Base-by-base conservation (phyloP, 2,113 vertebrate genomes). In the Neogobius melanostomus region DNA sequence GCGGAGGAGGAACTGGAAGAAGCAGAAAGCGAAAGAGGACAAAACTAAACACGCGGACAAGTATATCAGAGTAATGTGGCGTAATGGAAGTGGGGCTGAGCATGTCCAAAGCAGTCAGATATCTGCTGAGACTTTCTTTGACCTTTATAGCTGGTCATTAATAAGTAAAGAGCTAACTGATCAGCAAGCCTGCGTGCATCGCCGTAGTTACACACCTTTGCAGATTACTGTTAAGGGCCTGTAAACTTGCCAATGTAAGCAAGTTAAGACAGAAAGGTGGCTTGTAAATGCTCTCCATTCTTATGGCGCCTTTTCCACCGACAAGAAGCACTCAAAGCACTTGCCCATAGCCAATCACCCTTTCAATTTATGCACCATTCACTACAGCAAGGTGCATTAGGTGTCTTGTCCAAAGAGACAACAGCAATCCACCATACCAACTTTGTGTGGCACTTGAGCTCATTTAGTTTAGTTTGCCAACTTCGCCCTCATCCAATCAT, bases 1-100 rank as follows among this genome's bases (percentile, higher is more conserved):
- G 93, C 10, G 96, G 95, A 0, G 96, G 96, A 52, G 94, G 95
- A 83, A 96, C 98, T 99, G 46, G 46, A 8, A 80, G 49, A 6
- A 71, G 63, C 63, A 61, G 44, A 16, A 64, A 28, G 66, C 6
- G 16, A 21, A 84, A 46, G 60, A 79, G 12, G 84, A 14, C 46
- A 61, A 70, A 50, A 65, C 60, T 69, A 69, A 76, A 76, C 51
- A n/a, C 63, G 76, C 45, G 45, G 57, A 87, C 59, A 74, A 74
- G 69, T 53, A 6, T 16, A 21, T 53, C 28, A 11, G 53, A 56
- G 53, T 28, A 75, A 11, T 52, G 74, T 69, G 72, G 81, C 77
- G 80, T 76, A 82, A 69, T 59, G 74, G 64, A 74, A 86, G 82
- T 84, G 80, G 62, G 82, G 83, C 79, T 80, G 82, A 84, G 76